Evolutionary conservation across 92 coral and sea anemone species (phyloP).

Genomic region (Parazoanthus atlanticus): DNA sequence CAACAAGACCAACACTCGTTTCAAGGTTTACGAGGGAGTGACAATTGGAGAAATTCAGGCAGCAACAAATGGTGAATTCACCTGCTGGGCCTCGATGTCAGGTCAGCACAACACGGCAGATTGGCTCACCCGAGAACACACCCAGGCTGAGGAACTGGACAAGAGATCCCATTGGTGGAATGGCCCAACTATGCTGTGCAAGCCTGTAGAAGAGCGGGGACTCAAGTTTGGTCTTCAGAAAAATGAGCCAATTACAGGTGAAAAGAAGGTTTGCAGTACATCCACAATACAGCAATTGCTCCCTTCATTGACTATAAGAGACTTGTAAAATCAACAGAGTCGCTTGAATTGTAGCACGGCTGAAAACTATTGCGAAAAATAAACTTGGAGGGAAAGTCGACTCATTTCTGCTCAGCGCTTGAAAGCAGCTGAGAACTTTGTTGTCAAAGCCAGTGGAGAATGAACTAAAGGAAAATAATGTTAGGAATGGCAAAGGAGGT

Average conservation of each 20-base stretch:
- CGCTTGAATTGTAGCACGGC: conserved; percentile 61
- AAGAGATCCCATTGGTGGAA: conserved; percentile 60
- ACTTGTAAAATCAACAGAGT: conserved; percentile 50
- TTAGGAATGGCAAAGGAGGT: conserved; percentile 27
- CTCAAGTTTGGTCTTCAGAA: conserved; percentile 62
- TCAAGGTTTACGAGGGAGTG: no score
- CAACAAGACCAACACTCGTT: no score
- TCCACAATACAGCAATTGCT: conserved; percentile 8
- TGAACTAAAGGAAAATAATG: no score
- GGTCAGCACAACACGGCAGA: no score
- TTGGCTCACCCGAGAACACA: neutral
- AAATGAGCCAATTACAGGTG: conserved; percentile 61
- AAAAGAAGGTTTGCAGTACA: conserved; percentile 49
- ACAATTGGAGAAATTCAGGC: no score
- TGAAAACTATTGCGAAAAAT: conserved; percentile 42
- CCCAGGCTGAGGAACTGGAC: conserved; percentile 50
- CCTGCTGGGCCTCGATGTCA: no score
- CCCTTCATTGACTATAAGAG: conserved; percentile 48
- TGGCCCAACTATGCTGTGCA: conserved; percentile 47
- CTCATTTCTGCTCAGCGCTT: conserved; percentile 32
- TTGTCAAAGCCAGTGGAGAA: conserved; percentile 29
- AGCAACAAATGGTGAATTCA: no score
- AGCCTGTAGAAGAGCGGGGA: conserved; percentile 63
- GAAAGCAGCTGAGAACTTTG: conserved; percentile 35
- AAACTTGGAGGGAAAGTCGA: conserved; percentile 55